Base-by-base conservation (phyloP, 2,113 vertebrate genomes). In the Potamarius usumacintae region DNA sequence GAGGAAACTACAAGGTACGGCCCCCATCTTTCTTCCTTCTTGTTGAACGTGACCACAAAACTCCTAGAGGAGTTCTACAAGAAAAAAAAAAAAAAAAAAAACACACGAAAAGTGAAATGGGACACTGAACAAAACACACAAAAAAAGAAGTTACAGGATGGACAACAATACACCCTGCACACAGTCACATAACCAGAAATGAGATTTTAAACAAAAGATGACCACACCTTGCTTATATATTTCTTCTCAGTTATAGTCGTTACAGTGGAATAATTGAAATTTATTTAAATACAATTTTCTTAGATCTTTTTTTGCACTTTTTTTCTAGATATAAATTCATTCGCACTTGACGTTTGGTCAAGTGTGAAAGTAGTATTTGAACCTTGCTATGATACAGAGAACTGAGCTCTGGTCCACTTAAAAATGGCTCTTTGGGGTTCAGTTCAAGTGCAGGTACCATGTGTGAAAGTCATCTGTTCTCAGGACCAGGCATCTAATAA, bases 1-100 rank as follows among this genome's bases (percentile, higher is more conserved):
- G 58, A 48, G 42, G 48, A 27, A 83, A 58, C 42, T 11, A 71
- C 53, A 63, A 82, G 89, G 34, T 80, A 67, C 30, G 55, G 80
- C 58, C 69, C 72, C 71, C 30, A 76, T 76, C 58, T 30, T 67
- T 17, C 20, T 62, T 63, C 80, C 27, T 30, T 57, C 58, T 50
- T 63, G 48, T 69, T 85, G 17, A 69, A 83, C 4, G n/a, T 34
- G 48, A 85, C 30, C 30, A 78, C 52, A 34, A 87, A 50, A 11
- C 25, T 87, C 55, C 25, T 50, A 42, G 17, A 82, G 65, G 25
- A 82, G 48, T 82, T 87, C 22, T 79, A n/a, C 7, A 27, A 57
- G 6, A 27, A n/a, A 78, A 14, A 77, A 20, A 72, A 50, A 18
- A 14, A 4, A 55, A 58, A 72, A 86, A 52, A 77, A 25, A 74